Evolutionary conservation across 2,797 vertebrate species (phyloP).

Genomic region (Dendrocincla fuliginosa): DNA sequence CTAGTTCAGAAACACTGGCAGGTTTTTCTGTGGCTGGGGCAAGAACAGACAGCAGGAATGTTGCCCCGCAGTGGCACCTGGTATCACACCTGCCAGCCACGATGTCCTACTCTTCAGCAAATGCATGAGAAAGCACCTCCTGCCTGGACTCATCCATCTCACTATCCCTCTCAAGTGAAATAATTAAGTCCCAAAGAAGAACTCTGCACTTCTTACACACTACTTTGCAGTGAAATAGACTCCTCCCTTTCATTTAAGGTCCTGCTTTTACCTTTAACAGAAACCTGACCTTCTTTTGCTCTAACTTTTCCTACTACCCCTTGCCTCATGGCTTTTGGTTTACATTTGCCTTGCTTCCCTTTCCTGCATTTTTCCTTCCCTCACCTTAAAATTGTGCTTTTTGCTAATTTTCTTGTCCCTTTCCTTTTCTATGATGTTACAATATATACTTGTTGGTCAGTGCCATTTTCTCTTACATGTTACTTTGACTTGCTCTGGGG

Average conservation of each 20-base stretch:
- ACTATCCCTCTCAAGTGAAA: background rate
- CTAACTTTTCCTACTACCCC: background rate
- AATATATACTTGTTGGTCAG: background rate
- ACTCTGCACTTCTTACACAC: background rate
- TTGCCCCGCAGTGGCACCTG: background rate
- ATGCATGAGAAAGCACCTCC: rapidly evolving
- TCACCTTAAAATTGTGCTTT: background rate
- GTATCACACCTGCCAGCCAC: rapidly evolving
- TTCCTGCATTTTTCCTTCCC: background rate
- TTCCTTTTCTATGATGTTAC: background rate
- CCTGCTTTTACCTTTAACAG: background rate
- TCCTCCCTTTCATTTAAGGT: background rate
- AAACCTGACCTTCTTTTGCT: background rate
- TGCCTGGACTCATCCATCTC: rapidly evolving
- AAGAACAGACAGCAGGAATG: background rate
- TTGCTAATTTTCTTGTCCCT: background rate
- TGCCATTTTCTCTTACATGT: background rate
- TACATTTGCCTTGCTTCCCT: background rate
- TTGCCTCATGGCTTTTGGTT: background rate
- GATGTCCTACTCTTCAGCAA: rapidly evolving
- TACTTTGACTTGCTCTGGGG: background rate
- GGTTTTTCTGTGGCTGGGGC: rapidly evolving
- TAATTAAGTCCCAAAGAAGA: background rate
- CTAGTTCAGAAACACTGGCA: background rate
- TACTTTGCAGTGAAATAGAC: background rate